These are phyloP conservation scores for Pagrus major DNA, from an alignment of 2,113 vertebrate genomes.

Conservation along the genomic window DNA sequence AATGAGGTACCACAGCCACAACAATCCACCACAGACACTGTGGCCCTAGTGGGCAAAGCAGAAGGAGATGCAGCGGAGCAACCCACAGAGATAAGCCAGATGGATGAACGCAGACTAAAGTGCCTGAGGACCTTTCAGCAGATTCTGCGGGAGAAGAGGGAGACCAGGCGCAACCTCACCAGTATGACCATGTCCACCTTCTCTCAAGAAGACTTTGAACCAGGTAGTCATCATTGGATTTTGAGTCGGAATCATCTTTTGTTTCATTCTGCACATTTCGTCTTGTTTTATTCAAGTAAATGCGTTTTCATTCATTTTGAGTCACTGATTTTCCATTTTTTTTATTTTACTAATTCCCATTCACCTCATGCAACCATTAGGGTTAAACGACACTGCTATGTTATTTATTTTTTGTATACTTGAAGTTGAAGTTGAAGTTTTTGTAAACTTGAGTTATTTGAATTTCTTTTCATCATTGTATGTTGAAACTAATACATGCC, in stretches of 20 bases:
- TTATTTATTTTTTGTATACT: background rate
- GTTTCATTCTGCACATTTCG: background rate
- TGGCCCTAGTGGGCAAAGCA: slow-evolving; percentile 10
- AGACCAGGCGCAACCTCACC: slow-evolving; percentile 89
- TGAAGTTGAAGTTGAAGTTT: too few relatives aligned
- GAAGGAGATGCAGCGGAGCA: slow-evolving; percentile 40
- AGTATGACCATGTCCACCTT: slow-evolving; percentile 87
- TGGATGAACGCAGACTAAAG: slow-evolving; percentile 89
- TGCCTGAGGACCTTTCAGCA: slow-evolving; percentile 95
- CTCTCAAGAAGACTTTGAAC: slow-evolving; percentile 86
- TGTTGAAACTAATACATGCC: background rate
- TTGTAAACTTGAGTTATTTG: background rate
- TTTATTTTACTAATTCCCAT: background rate
- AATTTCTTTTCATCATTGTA: background rate
- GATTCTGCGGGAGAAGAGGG: slow-evolving; percentile 92
- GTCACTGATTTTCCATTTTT: background rate
- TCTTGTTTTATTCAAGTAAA: background rate
- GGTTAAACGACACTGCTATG: background rate
- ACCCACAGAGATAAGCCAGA: slow-evolving; percentile 55
- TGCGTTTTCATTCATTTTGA: background rate
- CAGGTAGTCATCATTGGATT: slow-evolving; percentile 84
- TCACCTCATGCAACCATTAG: background rate
- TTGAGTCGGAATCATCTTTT: background rate
- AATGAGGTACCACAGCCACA: slow-evolving; percentile 1
- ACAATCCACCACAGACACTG: slow-evolving; percentile 7